Percentiles rank a stretch among this genome's conserved stretches.
Conservation (phyloP, 2,797 vertebrate genomes). For the Channa striata region DNA sequence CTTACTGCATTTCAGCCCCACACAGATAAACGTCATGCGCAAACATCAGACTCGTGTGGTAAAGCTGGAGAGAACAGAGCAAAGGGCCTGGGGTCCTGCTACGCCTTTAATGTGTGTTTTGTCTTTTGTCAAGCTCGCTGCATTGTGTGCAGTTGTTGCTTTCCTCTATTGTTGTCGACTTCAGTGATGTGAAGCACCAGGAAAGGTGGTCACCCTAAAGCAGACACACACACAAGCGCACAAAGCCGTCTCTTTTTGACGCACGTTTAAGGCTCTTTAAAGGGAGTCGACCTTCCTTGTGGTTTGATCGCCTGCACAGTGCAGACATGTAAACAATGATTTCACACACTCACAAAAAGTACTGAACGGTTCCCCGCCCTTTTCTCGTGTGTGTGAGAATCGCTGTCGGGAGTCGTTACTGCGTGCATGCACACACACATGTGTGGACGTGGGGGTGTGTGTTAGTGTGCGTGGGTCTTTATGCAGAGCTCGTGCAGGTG, state of each 20-base stretch:
- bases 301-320: conserved; percentile 30
- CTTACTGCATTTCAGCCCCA: too few species aligned
- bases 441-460: conserved; percentile 18
- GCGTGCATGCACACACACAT: conserved; percentile 11
- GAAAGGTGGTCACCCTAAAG: conserved; percentile 49
- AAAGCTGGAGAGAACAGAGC: too few species aligned
- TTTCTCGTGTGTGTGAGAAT: conserved; percentile 29
- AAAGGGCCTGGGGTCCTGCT: too few species aligned
- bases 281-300: conserved; percentile 29
- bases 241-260: conserved; percentile 16
- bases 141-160: not conserved
- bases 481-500: conserved; percentile 35
- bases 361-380: conserved; percentile 19
- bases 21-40: too few species aligned
- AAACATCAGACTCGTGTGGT: too few species aligned
- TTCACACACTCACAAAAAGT: conserved; percentile 31
- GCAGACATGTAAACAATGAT: conserved; percentile 19
- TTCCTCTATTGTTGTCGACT: conserved; percentile 19
- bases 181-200: conserved; percentile 32
- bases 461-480: too few species aligned
- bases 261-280: conserved; percentile 33
- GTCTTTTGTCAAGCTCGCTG: conserved; percentile 15
- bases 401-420: conserved; percentile 25
- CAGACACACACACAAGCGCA: conserved; percentile 9
- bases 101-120: not conserved